Evolutionary conservation across 2,797 vertebrate species (phyloP).

Genomic region (Oreortyx pictus): DNA sequence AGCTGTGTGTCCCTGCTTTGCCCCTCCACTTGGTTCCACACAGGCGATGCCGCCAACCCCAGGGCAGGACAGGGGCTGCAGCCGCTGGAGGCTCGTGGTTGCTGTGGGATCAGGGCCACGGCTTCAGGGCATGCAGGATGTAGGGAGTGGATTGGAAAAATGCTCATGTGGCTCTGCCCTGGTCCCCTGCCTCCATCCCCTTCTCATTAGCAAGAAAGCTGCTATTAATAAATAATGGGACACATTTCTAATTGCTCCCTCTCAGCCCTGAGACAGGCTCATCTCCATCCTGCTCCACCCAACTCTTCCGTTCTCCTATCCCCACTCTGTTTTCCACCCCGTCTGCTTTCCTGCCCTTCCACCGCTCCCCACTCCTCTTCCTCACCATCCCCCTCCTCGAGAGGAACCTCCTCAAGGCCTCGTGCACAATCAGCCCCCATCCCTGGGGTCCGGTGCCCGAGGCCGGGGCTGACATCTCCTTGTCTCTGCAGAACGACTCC

Average conservation of each 20-base stretch:
- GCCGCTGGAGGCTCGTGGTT: background rate
- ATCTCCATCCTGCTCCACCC: background rate
- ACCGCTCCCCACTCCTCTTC: background rate
- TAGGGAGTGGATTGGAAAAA: background rate
- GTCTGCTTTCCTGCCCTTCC: background rate
- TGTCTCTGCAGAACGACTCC: conserved; percentile 87
- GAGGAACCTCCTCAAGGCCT: background rate
- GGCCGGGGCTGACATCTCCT: background rate
- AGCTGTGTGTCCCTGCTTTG: background rate
- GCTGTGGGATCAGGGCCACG: background rate
- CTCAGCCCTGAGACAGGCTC: background rate
- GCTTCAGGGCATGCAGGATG: background rate
- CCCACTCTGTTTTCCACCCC: background rate
- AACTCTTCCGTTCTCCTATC: background rate
- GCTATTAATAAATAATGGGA: conserved; percentile 63
- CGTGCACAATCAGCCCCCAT: no score
- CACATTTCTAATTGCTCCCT: conserved; percentile 40
- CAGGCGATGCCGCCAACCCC: background rate
- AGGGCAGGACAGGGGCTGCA: background rate
- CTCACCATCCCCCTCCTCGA: background rate
- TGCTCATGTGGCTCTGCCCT: background rate
- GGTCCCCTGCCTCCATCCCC: background rate
- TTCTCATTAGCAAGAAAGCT: conserved; percentile 39
- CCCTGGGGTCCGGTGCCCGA: rapidly evolving
- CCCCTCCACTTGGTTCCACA: background rate